Evolutionary conservation across 2,797 vertebrate genomes (phyloP), one percentile per base, ranked within the genome.

Genomic region (Trachops cirrhosus): DNA sequence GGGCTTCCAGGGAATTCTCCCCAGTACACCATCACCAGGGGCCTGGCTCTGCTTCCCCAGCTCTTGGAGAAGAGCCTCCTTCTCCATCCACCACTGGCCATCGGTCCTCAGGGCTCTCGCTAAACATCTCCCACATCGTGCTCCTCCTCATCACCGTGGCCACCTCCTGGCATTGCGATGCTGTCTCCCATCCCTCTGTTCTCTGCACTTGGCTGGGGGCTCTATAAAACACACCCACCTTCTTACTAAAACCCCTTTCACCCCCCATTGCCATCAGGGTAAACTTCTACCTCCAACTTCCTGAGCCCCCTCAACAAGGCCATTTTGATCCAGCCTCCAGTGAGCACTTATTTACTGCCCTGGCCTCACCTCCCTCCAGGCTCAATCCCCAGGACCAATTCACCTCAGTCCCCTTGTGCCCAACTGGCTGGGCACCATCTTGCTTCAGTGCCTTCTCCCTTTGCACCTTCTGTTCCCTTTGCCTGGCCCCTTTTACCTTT

Each of bases 141-240:
- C 26, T 26, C 46, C 37, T 54, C 29, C 34, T 41, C 12, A 64
- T 26, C 50, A 70, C 68, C 34, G 50, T 0, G 48, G 79, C 80
- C 16, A 0, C 32, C 44, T 9, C 73, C 29, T 15, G 14, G 39
- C 9, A 1, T 29, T 52, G 32, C 5, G 14, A 21, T 19, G 19
- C 32, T 1, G 3, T 2, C 59, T 15, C 9, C 24, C 0, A 15
- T 0, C 46, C 24, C 37, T 26, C 54, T 21, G 2, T 16, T 64
- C 37, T 15, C 18, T 24, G 37, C 29, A 50, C 21, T 16, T 9
- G 2, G 34, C 44, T 15, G 34, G 79, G 44, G 74, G 18, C 54
- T 74, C 74, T 34, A 26, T 59, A 34, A 80, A 57, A 48, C 37
- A 8, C 2, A 37, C 37, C 48, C 26, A 21, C 22, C 16, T 44